Percentiles rank a stretch among this genome's conserved stretches.
Conservation (phyloP, 2,888 invertebrate genomes). For the Folsomia manolachei region DNA sequence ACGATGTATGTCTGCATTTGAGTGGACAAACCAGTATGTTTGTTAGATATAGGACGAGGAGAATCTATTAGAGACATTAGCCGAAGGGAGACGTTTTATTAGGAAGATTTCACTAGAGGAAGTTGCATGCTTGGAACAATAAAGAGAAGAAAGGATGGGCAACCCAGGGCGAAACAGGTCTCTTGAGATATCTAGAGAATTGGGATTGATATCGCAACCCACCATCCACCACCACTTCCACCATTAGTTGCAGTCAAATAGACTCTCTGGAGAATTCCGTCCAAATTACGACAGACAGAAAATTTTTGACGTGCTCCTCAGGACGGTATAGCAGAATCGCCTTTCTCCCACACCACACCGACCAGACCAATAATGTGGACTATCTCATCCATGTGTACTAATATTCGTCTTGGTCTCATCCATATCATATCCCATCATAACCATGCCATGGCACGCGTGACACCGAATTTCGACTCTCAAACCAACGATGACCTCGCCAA, state of each 20-base stretch:
- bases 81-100: conserved; percentile 35
- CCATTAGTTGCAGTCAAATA: conserved; percentile 52
- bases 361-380: no score
- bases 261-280: conserved; percentile 50
- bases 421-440: neutral
- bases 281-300: conserved; percentile 49
- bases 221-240: no score
- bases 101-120: conserved; percentile 28
- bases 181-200: conserved; percentile 49
- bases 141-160: conserved; percentile 38
- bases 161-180: conserved; percentile 49
- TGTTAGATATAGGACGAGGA: conserved; percentile 31
- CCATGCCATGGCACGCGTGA: no score
- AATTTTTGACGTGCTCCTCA: conserved; percentile 50
- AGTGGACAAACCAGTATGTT: no score
- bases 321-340: conserved; percentile 31
- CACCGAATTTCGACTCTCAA: no score
- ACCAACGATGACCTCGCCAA: no score
- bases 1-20: no score
- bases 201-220: conserved; percentile 52
- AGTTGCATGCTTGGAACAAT: conserved; percentile 51
- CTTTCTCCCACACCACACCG: conserved; percentile 13
- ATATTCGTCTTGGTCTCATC: no score
- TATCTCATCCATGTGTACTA: no score
- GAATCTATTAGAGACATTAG: conserved; percentile 50